phyloP scores from a whole-genome alignment of 2,888 invertebrate genomes.

The Cheilosia variabilis region DNA sequence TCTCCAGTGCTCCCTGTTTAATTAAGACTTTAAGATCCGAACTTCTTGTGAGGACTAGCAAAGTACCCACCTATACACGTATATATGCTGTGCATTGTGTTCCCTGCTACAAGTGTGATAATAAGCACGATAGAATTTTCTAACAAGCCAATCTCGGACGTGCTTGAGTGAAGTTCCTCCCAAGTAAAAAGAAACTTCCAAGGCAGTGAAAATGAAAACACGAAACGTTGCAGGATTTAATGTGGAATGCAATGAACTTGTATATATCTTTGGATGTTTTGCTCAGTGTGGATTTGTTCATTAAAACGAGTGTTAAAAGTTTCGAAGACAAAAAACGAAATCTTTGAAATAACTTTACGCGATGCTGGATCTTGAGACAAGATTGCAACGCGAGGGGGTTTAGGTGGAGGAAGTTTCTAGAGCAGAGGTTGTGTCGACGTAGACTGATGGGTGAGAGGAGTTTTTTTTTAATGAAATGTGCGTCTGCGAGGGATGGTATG shows the following conservation, averaged over 20 bases:
- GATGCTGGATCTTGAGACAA: too few species aligned
- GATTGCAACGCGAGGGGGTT: too few species aligned
- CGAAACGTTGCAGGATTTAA: slow-evolving; percentile 21
- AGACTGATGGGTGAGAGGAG: too few species aligned
- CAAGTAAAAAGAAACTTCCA: slow-evolving; percentile 5
- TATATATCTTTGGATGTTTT: slow-evolving; percentile 2
- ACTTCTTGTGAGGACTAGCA: not conserved
- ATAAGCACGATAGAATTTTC: slow-evolving; percentile 32
- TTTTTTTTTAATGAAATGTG: too few species aligned
- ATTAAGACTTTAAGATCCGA: slow-evolving; percentile 1
- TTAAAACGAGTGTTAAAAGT: slow-evolving; percentile 16
- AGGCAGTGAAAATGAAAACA: slow-evolving; percentile 21
- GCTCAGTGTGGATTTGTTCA: slow-evolving; percentile 19
- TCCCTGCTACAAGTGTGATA: slow-evolving; percentile 30
- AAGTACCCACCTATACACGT: not conserved
- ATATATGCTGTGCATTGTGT: not conserved
- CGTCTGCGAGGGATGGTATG: too few species aligned
- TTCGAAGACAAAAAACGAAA: slow-evolving; percentile 1
- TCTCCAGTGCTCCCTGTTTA: not conserved
- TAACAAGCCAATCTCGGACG: slow-evolving; percentile 44
- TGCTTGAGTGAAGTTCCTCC: slow-evolving; percentile 20
- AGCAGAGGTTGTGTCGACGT: too few species aligned
- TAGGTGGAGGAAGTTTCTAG: too few species aligned
- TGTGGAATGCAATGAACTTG: slow-evolving; percentile 32
- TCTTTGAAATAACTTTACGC: not conserved